phyloP scores from a whole-genome alignment of 23 tunicate species.

The Styela clava region DNA sequence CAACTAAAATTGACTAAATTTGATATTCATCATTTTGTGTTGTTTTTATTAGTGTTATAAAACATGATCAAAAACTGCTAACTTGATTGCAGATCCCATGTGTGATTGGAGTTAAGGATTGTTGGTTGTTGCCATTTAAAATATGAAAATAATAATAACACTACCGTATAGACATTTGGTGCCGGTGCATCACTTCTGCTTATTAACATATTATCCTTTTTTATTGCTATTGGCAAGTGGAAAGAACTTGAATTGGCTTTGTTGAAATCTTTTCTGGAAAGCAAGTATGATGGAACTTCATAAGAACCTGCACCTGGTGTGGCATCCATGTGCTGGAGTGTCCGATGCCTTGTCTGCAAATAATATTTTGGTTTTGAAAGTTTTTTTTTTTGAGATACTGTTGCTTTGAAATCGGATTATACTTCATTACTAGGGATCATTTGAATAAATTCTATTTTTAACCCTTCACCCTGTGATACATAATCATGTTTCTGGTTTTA shows the following conservation, averaged over 20 bases:
- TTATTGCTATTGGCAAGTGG: conserved; percentile 77
- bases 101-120: no score
- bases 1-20: no score
- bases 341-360: conserved; percentile 30
- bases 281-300: conserved; percentile 55
- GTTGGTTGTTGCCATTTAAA: background rate
- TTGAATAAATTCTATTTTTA: no score
- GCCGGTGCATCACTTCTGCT: conserved; percentile 56
- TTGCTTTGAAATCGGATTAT: no score
- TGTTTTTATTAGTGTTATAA: no score
- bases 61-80: no score
- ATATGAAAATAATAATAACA: background rate
- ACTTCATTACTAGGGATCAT: no score
- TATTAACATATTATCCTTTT: conserved; percentile 37
- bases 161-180: conserved; percentile 75
- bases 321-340: background rate
- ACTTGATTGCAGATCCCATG: no score
- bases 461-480: no score
- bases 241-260: conserved; percentile 70
- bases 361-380: background rate
- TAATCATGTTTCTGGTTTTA: no score
- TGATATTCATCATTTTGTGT: no score
- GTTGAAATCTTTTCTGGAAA: conserved; percentile 74
- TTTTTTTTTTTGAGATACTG: background rate
- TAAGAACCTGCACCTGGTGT: conserved; percentile 86